phyloP scores from a whole-genome alignment of 2,888 invertebrate genomes.

The Ernsta delagoae region DNA sequence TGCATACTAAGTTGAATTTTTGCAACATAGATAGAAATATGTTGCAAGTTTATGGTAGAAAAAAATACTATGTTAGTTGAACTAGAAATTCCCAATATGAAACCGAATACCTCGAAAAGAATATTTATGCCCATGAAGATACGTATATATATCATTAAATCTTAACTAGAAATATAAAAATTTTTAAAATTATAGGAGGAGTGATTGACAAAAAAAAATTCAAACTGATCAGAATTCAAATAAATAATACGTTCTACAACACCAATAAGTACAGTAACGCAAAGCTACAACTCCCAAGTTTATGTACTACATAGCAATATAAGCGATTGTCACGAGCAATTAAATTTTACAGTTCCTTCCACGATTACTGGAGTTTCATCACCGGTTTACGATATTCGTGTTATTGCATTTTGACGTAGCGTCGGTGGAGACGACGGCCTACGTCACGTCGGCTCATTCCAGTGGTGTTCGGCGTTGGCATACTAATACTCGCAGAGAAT shows the following conservation, averaged over 20 bases:
- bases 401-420: conserved; percentile 74
- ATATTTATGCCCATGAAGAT: too few species aligned
- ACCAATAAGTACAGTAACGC: conserved; percentile 37
- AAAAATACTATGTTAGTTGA: too few species aligned
- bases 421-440: conserved; percentile 56
- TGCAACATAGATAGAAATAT: too few species aligned
- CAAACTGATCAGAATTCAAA: too few species aligned
- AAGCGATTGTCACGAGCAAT: conserved; percentile 37
- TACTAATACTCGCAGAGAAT: conserved; percentile 67
- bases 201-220: too few species aligned
- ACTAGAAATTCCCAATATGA: too few species aligned
- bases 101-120: too few species aligned
- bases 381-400: conserved; percentile 60
- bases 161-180: neutral
- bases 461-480: conserved; percentile 72
- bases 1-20: neutral
- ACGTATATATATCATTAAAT: too few species aligned
- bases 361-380: conserved; percentile 42
- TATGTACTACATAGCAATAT: conserved; percentile 33
- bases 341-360: conserved; percentile 42
- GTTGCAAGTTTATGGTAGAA: too few species aligned
- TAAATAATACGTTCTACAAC: conserved; percentile 33
- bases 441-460: conserved; percentile 80
- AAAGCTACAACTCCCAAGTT: conserved; percentile 30
- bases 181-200: too few species aligned